Evolutionary conservation across 2,888 invertebrate genomes (phyloP), one percentile per base, ranked within the genome.

Genomic region (Agonopterix arenella): DNA sequence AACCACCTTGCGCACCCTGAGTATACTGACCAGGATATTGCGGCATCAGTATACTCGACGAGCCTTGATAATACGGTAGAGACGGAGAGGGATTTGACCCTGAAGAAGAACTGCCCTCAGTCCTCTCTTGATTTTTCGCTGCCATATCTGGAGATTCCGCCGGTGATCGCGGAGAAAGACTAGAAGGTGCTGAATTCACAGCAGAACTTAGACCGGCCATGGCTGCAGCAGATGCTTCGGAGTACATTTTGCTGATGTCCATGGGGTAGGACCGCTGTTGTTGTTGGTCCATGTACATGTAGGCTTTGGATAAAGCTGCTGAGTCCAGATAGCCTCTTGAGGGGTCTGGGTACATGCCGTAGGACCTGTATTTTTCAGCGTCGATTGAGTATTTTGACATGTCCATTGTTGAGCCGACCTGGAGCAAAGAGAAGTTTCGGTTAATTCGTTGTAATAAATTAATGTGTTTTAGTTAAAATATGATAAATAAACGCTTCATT

Each of bases 361-460:
- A 94, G 16, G 93, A 92, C 49, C 94, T 90, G 76, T 94, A 94
- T 64, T 94, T 94, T 64, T 94, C 94, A 0, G 93, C 93, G 60
- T 94, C 94, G 84, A 94, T 91, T 8, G 94, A 93, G 73, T 94
- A 94, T 69, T 94, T 94, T 0, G 90, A 86, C 93, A 94, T 94
- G 69, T 94, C 94, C 93, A 94, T 94, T 56, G 94, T 91, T 47
- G 93, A 92, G 7, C 93, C 93, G 54, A 94, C 92, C 94, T 94
- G 91, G 1, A 90, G 91, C 76, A 84, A 73, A 9, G 40, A 40
- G 9, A 40, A 5, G 40, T 10, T 40, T 40, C 4, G 40, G n/a
- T 40, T 40, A 40, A 40, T 40, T 4, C 4, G n/a, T 40, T 40
- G n/a, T 1, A 28, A n/a, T n/a, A n/a, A n/a, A n/a, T n/a, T n/a